phyloP scores from a whole-genome alignment of 2,797 vertebrate species.

The Meda fulgida region DNA sequence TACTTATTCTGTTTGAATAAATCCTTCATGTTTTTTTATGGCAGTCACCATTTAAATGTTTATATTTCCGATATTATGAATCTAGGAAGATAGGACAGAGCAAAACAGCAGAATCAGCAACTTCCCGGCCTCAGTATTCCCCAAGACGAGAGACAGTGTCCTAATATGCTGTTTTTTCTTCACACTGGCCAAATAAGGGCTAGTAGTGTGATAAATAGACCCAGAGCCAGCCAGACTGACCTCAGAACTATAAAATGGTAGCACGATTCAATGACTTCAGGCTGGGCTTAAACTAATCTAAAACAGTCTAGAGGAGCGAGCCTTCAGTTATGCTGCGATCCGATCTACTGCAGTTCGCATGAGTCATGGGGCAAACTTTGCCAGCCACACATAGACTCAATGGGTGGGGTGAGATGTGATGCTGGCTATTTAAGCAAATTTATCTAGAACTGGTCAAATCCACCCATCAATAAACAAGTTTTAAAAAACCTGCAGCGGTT shows the following conservation, averaged over 20 bases:
- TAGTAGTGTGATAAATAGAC: slow-evolving; percentile 59
- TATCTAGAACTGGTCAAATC: neutral
- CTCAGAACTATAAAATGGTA: slow-evolving; percentile 73
- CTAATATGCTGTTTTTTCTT: neutral
- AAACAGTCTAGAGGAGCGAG: slow-evolving; percentile 49
- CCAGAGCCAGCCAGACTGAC: slow-evolving; percentile 69
- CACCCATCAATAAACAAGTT: slow-evolving; percentile 6
- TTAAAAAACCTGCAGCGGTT: neutral
- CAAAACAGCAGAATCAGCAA: neutral
- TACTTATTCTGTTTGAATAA: neutral
- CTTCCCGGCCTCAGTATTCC: neutral
- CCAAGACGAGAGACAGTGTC: neutral
- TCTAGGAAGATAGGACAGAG: neutral
- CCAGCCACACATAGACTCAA: slow-evolving; percentile 11
- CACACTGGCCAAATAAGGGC: slow-evolving; percentile 73
- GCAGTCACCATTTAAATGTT: neutral
- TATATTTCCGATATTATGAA: neutral
- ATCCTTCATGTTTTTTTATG: neutral
- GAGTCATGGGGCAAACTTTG: slow-evolving; percentile 22
- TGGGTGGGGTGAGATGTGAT: neutral
- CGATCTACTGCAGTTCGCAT: slow-evolving; percentile 12
- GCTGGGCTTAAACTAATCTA: slow-evolving; percentile 74
- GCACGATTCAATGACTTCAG: slow-evolving; percentile 72
- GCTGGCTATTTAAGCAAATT: neutral
- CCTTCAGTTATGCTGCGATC: slow-evolving; percentile 6